Evolutionary conservation across 2,888 invertebrate species (phyloP), one percentile per base, ranked within the genome.

Genomic region (Nomada goodeniana): DNA sequence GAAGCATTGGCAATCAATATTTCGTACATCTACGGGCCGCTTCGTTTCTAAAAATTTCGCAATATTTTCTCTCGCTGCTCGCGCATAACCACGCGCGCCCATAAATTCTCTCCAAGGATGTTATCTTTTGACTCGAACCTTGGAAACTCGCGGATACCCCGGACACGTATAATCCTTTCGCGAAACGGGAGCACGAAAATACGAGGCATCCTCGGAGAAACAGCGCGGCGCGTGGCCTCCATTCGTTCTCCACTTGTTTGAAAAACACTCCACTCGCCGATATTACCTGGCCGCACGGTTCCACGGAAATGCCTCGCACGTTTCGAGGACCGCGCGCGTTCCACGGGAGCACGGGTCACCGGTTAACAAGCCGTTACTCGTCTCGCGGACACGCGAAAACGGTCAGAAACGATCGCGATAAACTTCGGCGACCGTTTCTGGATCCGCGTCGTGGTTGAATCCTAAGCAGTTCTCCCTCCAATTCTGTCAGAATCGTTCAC

Each of bases 301-400:
- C 20, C 69, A 44, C 79, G 81, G 74, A 74, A 80, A 80, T 74
- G 80, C 80, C 11, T 63, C 11, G 72, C 76, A 73, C 82, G 76
- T 82, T 73, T 77, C 61, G 73, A 69, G 86, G 29, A 69, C 61
- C 20, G 47, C 13, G 50, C 2, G n/a, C 61, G 36, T 26, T 50
- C 26, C 50, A 52, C 44, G 61, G 26, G 55, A 44, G 20, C 65
- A 65, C 65, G 81, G 81, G 80, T 81, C 82, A 71, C 15, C 61
- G 80, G 50, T 59, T 67, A 75, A 80, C 82, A 57, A 75, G 80
- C 82, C 80, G 74, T 82, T 80, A 80, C 61, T 82, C 50, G 20
- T 23, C 67, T 15, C 53, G 20, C 3, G 52, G 47, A 55, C 36
- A 47, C 36, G 53, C 69, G 52, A 63, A 44, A 61, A 59, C 76